Conservation (phyloP, 2,888 invertebrate species). For the Drosophila ochracea region DNA sequence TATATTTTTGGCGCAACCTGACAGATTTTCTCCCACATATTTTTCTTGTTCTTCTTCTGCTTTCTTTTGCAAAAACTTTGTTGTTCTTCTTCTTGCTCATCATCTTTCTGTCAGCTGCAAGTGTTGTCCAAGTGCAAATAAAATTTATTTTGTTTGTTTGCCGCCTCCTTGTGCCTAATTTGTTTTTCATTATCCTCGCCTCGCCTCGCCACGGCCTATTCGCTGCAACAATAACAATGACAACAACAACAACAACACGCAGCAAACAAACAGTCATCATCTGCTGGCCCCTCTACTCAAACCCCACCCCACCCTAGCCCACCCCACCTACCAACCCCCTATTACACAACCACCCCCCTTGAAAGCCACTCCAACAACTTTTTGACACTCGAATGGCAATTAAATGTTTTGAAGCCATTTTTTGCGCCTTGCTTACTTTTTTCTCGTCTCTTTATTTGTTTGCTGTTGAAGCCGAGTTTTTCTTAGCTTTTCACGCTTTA, state of each 20-base stretch:
- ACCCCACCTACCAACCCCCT: background rate
- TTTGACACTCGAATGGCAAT: conserved; percentile 78
- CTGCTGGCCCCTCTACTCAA: conserved; percentile 12
- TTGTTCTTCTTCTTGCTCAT: conserved; percentile 16
- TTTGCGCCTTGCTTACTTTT: conserved; percentile 29
- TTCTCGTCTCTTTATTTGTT: conserved; percentile 1
- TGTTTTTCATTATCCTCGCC: conserved; percentile 69
- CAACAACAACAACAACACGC: conserved; percentile 14
- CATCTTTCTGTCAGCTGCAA: conserved; percentile 68
- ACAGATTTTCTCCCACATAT: conserved; percentile 61
- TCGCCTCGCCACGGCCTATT: conserved; percentile 26
- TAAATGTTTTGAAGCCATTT: conserved; percentile 77
- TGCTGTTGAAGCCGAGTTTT: conserved; percentile 30
- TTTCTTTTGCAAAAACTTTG: background rate
- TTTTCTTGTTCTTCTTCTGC: conserved; percentile 16
- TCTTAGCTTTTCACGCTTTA: conserved; percentile 16
- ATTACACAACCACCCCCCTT: background rate
- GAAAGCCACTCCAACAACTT: conserved; percentile 46
- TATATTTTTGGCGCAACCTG: conserved; percentile 52
- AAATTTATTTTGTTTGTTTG: conserved; percentile 54
- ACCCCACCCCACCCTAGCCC: background rate
- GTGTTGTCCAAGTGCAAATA: conserved; percentile 67
- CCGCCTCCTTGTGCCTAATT: conserved; percentile 63
- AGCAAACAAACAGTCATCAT: conserved; percentile 34
- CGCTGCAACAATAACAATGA: conserved; percentile 1